Percentiles rank a stretch among this genome's conserved stretches.
Conservation (phyloP, 2,888 invertebrate species). For the Plebejus anna region DNA sequence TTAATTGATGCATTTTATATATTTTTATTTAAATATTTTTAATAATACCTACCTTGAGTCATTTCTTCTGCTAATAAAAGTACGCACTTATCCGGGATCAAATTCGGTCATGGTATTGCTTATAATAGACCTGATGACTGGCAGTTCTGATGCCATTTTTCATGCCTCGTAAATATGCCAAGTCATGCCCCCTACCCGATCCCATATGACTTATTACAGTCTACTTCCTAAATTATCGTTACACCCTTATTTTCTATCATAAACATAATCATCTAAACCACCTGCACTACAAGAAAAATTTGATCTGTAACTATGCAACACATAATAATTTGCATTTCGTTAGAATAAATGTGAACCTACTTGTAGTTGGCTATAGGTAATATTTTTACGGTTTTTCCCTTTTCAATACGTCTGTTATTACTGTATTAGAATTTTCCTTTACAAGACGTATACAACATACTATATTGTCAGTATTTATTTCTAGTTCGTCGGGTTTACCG, state of each 20-base stretch:
- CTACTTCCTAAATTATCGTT: neutral
- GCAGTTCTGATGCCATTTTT: conserved; percentile 15
- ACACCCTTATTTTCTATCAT: neutral
- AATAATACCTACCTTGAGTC: neutral
- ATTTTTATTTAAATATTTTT: neutral
- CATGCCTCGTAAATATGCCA: conserved; percentile 18
- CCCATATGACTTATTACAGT: conserved; percentile 9
- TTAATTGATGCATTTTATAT: neutral
- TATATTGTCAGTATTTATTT: neutral
- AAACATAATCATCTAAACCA: neutral
- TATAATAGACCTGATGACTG: conserved; percentile 6
- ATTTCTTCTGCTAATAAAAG: neutral
- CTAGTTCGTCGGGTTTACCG: neutral
- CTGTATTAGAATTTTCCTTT: neutral
- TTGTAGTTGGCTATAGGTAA: neutral
- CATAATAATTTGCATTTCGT: neutral
- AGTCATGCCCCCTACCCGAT: neutral
- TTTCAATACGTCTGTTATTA: neutral
- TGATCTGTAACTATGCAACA: neutral
- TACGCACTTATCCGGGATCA: neutral
- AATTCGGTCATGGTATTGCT: conserved; percentile 19
- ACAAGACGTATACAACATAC: neutral
- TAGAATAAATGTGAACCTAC: neutral
- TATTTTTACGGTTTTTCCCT: neutral
- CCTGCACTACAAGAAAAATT: neutral